Evolutionary conservation across 2,888 invertebrate genomes (phyloP).

Genomic region (Euproctis similis): DNA sequence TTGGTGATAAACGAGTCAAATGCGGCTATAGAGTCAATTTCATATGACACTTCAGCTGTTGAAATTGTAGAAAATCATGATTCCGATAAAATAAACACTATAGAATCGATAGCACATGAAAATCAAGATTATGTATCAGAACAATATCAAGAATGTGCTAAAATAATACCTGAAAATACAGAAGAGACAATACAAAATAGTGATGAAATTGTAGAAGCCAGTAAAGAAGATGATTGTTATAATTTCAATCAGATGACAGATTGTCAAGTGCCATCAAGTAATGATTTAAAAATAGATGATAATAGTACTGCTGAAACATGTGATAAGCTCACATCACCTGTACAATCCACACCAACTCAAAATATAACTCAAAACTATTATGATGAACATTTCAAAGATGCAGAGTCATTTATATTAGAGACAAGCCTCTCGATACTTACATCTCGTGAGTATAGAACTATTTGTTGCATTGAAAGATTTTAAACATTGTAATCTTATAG

Average conservation of each 20-base stretch:
- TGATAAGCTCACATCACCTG: constrained; percentile 38
- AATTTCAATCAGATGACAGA: constrained; percentile 37
- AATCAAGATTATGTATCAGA: constrained; percentile 38
- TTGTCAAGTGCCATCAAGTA: constrained; percentile 23
- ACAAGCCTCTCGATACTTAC: constrained; percentile 67
- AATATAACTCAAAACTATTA: constrained; percentile 58
- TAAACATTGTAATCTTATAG: background rate
- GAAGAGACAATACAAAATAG: constrained; percentile 15
- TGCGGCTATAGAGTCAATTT: constrained; percentile 16
- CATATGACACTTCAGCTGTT: constrained; percentile 21
- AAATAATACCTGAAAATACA: constrained; percentile 17
- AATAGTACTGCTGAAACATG: constrained; percentile 28
- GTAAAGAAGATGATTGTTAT: constrained; percentile 32
- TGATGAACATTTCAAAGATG: constrained; percentile 84
- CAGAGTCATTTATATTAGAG: constrained; percentile 85
- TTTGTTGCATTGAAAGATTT: constrained; percentile 1
- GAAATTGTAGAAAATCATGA: constrained; percentile 23
- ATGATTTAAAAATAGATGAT: constrained; percentile 28
- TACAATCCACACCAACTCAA: constrained; percentile 24
- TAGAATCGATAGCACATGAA: constrained; percentile 21
- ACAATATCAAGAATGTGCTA: constrained; percentile 23
- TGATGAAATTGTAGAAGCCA: constrained; percentile 22
- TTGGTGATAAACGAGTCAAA: constrained; percentile 32
- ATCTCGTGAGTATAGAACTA: constrained; percentile 56
- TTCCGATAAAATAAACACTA: constrained; percentile 20